phyloP scores from a whole-genome alignment of 2,888 invertebrate genomes.

The Latrodectus hesperus region DNA sequence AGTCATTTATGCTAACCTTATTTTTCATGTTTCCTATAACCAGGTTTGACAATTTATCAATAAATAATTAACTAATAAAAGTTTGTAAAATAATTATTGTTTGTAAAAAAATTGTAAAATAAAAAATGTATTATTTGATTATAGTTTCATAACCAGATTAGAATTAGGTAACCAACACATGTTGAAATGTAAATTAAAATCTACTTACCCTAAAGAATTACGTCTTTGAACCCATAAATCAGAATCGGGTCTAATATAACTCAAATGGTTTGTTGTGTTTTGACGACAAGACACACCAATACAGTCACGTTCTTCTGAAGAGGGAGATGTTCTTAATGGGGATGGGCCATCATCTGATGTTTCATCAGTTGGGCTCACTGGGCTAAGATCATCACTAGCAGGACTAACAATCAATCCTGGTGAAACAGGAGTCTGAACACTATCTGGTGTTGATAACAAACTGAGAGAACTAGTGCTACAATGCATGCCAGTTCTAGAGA shows the following conservation, averaged over 20 bases:
- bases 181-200: neutral
- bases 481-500: conserved; percentile 57
- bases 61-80: too few species aligned
- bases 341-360: conserved; percentile 59
- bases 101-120: too few species aligned
- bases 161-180: neutral
- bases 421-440: conserved; percentile 61
- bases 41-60: too few species aligned
- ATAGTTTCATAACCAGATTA: neutral
- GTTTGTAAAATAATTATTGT: too few species aligned
- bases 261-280: conserved; percentile 13
- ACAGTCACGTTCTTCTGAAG: conserved; percentile 30
- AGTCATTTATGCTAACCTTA: too few species aligned
- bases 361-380: conserved; percentile 61
- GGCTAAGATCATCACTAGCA: conserved; percentile 60
- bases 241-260: conserved; percentile 47
- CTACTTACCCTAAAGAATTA: conserved; percentile 53
- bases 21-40: too few species aligned
- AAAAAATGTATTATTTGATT: neutral
- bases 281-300: conserved; percentile 6
- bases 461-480: conserved; percentile 59
- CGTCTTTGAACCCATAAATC: conserved; percentile 60
- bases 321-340: conserved; percentile 54
- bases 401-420: conserved; percentile 65
- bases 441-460: conserved; percentile 65